Evolutionary conservation across 2,888 invertebrate genomes (phyloP).

Genomic region (Lochmaea capreae): DNA sequence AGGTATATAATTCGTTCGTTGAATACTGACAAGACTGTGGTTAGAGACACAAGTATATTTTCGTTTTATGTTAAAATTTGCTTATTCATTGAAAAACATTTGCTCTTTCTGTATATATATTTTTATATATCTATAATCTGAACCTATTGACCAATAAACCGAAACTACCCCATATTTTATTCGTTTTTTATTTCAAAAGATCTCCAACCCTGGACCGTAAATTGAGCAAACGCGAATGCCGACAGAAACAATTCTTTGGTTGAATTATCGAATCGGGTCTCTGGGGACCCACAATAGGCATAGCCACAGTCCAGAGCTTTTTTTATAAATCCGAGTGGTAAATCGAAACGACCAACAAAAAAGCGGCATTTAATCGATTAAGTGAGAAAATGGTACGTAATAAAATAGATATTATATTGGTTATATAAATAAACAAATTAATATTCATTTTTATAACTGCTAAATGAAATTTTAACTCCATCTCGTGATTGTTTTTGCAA

Average conservation of each 20-base stretch:
- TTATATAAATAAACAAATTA: background rate
- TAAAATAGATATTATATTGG: background rate
- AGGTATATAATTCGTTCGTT: background rate
- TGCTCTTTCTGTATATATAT: background rate
- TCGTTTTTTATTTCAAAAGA: slow-evolving; percentile 54
- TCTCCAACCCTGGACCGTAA: slow-evolving; percentile 62
- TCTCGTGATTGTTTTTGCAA: too few species aligned
- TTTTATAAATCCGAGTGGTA: slow-evolving; percentile 3
- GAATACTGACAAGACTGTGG: too few species aligned
- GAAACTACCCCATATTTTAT: slow-evolving; percentile 22
- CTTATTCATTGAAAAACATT: background rate
- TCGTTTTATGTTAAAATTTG: background rate
- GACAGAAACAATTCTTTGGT: slow-evolving; percentile 59
- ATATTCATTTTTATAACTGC: too few species aligned
- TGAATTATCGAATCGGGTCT: slow-evolving; percentile 57
- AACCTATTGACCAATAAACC: slow-evolving; percentile 26
- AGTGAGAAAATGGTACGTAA: background rate
- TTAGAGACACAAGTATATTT: background rate
- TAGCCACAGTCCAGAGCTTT: slow-evolving; percentile 33
- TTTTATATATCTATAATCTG: background rate
- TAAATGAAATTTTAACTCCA: too few species aligned
- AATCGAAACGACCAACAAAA: slow-evolving; percentile 5
- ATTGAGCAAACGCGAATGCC: slow-evolving; percentile 60
- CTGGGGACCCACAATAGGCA: slow-evolving; percentile 39
- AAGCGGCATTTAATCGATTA: background rate